phyloP scores from a whole-genome alignment of 1,140 invertebrate genomes.

The Pogonomyrmex californicus region DNA sequence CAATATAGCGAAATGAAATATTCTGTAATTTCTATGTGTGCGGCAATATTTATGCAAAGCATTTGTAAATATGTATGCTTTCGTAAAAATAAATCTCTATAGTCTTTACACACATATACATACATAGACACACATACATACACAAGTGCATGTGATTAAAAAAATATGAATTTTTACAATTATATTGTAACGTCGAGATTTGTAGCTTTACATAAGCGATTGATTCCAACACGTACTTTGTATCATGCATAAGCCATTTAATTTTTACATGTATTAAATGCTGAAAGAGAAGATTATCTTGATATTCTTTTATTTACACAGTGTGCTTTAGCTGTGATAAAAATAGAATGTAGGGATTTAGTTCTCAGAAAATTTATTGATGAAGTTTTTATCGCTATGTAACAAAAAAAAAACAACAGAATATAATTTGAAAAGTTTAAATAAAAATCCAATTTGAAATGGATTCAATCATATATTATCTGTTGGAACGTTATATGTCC shows the following conservation, averaged over 20 bases:
- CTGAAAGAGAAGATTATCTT: constrained; percentile 16
- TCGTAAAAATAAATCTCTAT: constrained; percentile 79
- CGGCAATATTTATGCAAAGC: constrained; percentile 76
- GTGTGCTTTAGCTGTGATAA: constrained; percentile 56
- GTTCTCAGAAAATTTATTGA: constrained; percentile 2
- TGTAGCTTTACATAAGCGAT: constrained; percentile 48
- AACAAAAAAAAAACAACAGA: not conserved
- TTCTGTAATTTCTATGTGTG: constrained; percentile 70
- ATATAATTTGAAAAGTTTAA: constrained; percentile 11
- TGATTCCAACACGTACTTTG: constrained; percentile 36
- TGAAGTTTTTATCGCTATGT: not conserved
- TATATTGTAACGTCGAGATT: constrained; percentile 43
- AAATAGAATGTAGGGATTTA: constrained; percentile 1
- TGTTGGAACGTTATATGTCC: not conserved
- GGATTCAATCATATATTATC: not conserved
- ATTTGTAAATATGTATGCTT: constrained; percentile 83
- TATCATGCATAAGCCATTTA: constrained; percentile 17
- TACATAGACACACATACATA: not conserved
- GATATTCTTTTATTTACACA: constrained; percentile 26
- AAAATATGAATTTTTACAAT: constrained; percentile 64
- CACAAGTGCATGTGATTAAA: constrained; percentile 59
- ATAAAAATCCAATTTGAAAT: not conserved
- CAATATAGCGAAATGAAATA: constrained; percentile 43
- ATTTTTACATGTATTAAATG: constrained; percentile 47
- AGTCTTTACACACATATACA: constrained; percentile 58